Base-by-base conservation (phyloP, 2,797 vertebrate species). In the Acanthornis magna region DNA sequence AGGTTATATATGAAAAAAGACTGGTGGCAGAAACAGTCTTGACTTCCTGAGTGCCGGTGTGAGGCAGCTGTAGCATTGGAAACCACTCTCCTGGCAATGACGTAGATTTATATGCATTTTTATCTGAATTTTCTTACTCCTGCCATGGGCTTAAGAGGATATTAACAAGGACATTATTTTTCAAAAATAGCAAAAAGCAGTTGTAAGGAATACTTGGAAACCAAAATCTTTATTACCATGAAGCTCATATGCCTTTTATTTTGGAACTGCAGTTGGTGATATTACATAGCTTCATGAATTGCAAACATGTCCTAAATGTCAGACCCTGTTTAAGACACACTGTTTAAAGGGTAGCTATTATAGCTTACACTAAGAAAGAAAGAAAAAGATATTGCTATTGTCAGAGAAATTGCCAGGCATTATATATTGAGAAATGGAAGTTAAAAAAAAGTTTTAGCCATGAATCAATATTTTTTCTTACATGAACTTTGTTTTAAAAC, bases 11-110 rank as follows among this genome's bases (percentile, higher is more conserved):
- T 58, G 82, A 87, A 40, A 75, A 65, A 48, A 76, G n/a, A 19
- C 40, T 48, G 48, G n/a, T 82, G 84, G 77, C 83, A 80, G 14
- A 32, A 91, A n/a, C 58, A 78, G 66, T 79, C 51, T 60, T 34
- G 65, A 84, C 86, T 95, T 95, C 75, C 96, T 90, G 91, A 77
- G 75, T 40, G 30, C 42, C 78, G 68, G 20, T 67, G 57, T 5
- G 30, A 72, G 54, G 51, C 3, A 3, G 55, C n/a, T 51, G 58
- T 38, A 63, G 23, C 60, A 23, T 3, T 77, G 70, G 20, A 61
- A 78, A 89, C 62, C 60, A 19, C 50, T 50, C 63, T 51, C 75
- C 48, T 57, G 74, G 51, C 62, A 42, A 47, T 54, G 66, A 25
- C 63, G 65, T 8, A 85, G n/a, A 78, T 76, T 74, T 42, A 80